These are phyloP conservation scores for Microplitis mediator DNA, from an alignment of 1,140 invertebrate genomes.

Conservation along the genomic window DNA sequence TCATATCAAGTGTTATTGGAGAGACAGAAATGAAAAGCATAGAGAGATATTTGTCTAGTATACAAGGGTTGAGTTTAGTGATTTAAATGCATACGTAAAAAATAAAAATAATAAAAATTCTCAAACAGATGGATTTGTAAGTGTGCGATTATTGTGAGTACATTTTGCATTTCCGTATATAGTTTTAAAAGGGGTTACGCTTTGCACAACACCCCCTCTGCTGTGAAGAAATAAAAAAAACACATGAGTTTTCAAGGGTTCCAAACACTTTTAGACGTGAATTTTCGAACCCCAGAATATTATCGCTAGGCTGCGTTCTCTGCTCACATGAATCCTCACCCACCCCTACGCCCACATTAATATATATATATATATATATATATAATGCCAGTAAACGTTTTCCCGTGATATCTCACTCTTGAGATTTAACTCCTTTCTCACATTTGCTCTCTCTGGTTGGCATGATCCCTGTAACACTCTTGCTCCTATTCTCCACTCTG, in stretches of 20 bases:
- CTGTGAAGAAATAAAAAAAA: no score
- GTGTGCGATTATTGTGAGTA: conserved; percentile 8
- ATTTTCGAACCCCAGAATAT: conserved; percentile 29
- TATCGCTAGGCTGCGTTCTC: not conserved
- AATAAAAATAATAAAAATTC: not conserved
- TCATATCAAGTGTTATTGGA: not conserved
- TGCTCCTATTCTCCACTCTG: not conserved
- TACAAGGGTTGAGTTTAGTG: not conserved
- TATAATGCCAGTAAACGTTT: not conserved
- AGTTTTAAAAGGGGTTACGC: conserved; percentile 5
- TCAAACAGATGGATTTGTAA: not conserved
- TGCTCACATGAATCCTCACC: not conserved
- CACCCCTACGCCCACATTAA: not conserved
- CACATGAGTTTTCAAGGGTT: not conserved
- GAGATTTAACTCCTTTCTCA: conserved; percentile 5
- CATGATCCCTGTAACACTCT: not conserved
- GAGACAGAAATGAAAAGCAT: conserved; percentile 21
- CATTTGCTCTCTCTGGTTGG: not conserved
- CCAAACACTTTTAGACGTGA: conserved; percentile 37
- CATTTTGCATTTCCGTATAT: conserved; percentile 4
- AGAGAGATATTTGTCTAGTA: not conserved
- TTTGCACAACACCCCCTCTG: not conserved
- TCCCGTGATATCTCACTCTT: not conserved
- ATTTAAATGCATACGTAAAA: not conserved
- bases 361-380: not conserved